Conservation (phyloP, 1,140 invertebrate species). For the Neodiprion lecontei region DNA sequence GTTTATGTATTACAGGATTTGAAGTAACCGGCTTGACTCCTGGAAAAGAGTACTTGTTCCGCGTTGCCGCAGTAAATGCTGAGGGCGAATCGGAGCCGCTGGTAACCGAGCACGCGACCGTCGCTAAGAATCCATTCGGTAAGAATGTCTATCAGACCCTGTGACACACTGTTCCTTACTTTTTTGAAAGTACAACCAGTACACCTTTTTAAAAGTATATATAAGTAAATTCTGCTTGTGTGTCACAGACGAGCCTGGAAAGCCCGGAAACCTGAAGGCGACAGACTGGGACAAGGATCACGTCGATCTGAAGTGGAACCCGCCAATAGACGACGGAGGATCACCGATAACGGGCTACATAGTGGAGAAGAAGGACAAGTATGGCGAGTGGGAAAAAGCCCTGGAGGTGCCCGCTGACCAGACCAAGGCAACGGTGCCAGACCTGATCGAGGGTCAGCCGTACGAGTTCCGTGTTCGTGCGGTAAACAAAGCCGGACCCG, state of each 20-base stretch:
- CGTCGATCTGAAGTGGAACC: constrained; percentile 87
- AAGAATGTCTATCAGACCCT: constrained; percentile 33
- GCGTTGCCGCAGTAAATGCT: constrained; percentile 94
- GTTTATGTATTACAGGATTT: constrained; percentile 62
- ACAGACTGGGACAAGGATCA: constrained; percentile 97
- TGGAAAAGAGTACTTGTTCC: constrained; percentile 93
- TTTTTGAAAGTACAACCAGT: neutral
- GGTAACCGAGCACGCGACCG: constrained; percentile 83
- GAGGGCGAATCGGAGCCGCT: constrained; percentile 96
- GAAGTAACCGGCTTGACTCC: constrained; percentile 88
- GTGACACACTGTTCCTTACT: neutral
- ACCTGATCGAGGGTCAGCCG: constrained; percentile 88
- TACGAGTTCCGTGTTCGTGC: constrained; percentile 93
- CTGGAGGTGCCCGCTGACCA: constrained; percentile 79
- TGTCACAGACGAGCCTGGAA: constrained; percentile 84
- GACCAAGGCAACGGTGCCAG: constrained; percentile 85
- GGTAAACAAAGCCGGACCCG: constrained; percentile 92
- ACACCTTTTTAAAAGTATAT: neutral
- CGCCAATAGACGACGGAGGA: constrained; percentile 83
- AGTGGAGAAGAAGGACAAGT: constrained; percentile 93
- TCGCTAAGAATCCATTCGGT: constrained; percentile 96
- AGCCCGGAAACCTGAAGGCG: constrained; percentile 88
- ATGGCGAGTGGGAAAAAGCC: constrained; percentile 93
- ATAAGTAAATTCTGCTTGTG: neutral
- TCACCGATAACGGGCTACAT: constrained; percentile 87